phyloP scores from a whole-genome alignment of 2,113 vertebrate species.

The Lucifuga dentata region DNA sequence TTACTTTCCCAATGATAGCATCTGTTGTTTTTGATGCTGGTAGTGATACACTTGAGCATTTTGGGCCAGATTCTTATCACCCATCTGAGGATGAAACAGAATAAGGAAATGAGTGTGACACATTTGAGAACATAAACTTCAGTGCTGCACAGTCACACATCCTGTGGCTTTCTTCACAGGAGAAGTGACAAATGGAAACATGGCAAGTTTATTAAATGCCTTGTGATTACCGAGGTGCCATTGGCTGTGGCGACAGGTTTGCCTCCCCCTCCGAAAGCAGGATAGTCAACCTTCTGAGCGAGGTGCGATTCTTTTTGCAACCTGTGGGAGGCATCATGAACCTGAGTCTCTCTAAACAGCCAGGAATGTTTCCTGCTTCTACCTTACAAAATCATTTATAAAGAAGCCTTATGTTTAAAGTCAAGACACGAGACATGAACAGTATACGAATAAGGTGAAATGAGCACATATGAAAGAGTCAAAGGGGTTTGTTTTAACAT shows the following conservation, averaged over 20 bases:
- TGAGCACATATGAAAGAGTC: no score
- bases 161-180: not conserved
- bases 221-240: constrained; percentile 82
- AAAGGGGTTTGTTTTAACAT: no score
- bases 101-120: constrained; percentile 8
- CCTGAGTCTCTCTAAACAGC: constrained; percentile 2
- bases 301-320: constrained; percentile 86
- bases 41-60: constrained; percentile 98
- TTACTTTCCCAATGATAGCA: constrained; percentile 92
- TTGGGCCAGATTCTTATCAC: constrained; percentile 91
- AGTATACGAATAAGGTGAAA: no score
- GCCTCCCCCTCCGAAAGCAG: constrained; percentile 71
- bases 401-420: no score
- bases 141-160: not conserved
- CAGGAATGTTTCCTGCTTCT: not conserved
- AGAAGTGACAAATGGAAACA: constrained; percentile 17
- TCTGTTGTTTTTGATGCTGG: constrained; percentile 98
- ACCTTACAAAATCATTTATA: not conserved
- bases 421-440: no score
- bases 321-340: constrained; percentile 75
- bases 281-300: constrained; percentile 91
- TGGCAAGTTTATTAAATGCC: not conserved
- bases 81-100: constrained; percentile 77
- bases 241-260: constrained; percentile 70
- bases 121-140: not conserved